These are phyloP conservation scores for Caradrina clavipalpis DNA, from an alignment of 2,888 invertebrate species.

Conservation along the genomic window DNA sequence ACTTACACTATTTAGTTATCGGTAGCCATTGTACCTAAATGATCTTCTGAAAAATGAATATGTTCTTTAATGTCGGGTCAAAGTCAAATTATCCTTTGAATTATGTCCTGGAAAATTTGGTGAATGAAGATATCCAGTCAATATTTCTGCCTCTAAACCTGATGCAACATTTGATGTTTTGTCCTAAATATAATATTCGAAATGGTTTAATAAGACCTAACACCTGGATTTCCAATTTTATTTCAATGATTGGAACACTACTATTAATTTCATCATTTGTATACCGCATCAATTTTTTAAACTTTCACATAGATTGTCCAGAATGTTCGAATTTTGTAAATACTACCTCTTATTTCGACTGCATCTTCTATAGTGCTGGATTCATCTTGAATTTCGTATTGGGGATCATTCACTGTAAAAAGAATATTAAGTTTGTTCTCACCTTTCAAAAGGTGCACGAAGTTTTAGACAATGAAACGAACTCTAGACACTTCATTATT, in stretches of 20 bases:
- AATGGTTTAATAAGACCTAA: slow-evolving; percentile 46
- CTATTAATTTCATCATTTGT: neutral
- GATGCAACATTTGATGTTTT: slow-evolving; percentile 28
- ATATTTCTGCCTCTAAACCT: slow-evolving; percentile 45
- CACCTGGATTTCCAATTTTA: neutral
- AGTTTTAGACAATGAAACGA: slow-evolving; percentile 1
- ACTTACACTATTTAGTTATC: too few species aligned
- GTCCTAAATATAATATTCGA: slow-evolving; percentile 45
- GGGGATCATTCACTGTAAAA: slow-evolving; percentile 10
- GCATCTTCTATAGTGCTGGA: neutral
- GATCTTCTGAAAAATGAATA: neutral
- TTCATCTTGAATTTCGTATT: slow-evolving; percentile 6
- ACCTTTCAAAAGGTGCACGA: slow-evolving; percentile 31
- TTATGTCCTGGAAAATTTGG: slow-evolving; percentile 13
- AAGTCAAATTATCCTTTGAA: neutral
- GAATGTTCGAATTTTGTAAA: neutral
- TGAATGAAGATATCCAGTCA: slow-evolving; percentile 45
- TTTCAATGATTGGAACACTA: slow-evolving; percentile 3
- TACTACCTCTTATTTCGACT: neutral
- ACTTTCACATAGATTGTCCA: too few species aligned
- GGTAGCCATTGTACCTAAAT: neutral
- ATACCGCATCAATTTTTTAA: neutral
- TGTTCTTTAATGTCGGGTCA: neutral
- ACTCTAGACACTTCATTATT: neutral
- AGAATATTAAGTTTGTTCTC: slow-evolving; percentile 23